Evolutionary conservation across 2,888 invertebrate species (phyloP), one percentile per base, ranked within the genome.

Genomic region (Eupithecia tripunctaria): DNA sequence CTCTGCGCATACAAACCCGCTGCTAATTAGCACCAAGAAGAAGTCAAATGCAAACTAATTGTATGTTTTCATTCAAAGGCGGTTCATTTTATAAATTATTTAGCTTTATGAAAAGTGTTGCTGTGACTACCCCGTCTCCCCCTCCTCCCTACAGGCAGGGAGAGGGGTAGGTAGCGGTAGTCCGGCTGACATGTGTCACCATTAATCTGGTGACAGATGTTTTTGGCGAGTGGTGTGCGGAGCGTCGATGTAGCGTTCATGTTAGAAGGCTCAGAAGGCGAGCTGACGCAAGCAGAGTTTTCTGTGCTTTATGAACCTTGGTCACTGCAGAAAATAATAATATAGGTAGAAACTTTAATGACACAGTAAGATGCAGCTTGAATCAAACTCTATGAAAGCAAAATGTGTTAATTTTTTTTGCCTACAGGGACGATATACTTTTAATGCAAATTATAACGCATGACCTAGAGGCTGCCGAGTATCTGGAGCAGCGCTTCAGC

Each of bases 91-190:
- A 62, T 69, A 6, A 77, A 69, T 65, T 70, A 72, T 75, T 68
- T 59, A 62, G 65, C 70, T 71, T 67, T 74, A 70, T 70, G 72
- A 71, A 65, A 70, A 70, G 74, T 76, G 74, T 76, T 67, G 72
- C 67, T 74, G 65, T 77, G 76, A 76, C 74, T 72, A 70, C 68
- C 6, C 38, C 27, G n/a, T n/a, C n/a, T n/a, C n/a, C n/a, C n/a
- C n/a, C n/a, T n/a, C n/a, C n/a, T n/a, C 12, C 70, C 15, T 60
- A 56, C 43, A 41, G 27, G 29, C 41, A 2, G 27, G 14, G 27
- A 12, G 32, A n/a, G 51, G 64, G 29, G n/a, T n/a, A n/a, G 56
- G 41, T n/a, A n/a, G n/a, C 27, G 70, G 59, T 18, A 12, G 51
- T 51, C 21, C 36, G 0, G 21, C 67, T 43, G 69, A 41, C 71